phyloP scores from a whole-genome alignment of 1,140 invertebrate genomes.

The Drosophila pseudoobscura region DNA sequence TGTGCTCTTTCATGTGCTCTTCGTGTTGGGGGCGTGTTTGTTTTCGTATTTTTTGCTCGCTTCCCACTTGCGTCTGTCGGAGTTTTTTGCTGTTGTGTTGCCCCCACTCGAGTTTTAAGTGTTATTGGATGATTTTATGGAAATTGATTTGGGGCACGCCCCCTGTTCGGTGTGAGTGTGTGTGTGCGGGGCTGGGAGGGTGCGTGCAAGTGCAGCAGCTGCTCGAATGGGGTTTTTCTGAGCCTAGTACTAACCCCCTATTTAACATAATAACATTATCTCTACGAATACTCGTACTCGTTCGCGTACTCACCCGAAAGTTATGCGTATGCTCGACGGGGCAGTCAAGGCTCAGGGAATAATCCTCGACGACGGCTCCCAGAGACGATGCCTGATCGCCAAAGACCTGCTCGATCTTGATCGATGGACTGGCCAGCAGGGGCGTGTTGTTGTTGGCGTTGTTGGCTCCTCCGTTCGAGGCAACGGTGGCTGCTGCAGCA shows the following conservation, averaged over 20 bases:
- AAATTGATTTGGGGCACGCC: slow-evolving; percentile 75
- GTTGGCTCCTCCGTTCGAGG: slow-evolving; percentile 23
- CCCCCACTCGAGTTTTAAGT: slow-evolving; percentile 57
- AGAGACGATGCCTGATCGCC: slow-evolving; percentile 57
- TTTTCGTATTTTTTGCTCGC: slow-evolving; percentile 65
- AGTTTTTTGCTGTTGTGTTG: slow-evolving; percentile 16
- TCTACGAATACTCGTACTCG: neutral
- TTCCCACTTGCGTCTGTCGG: slow-evolving; percentile 29
- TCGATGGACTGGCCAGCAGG: slow-evolving; percentile 66
- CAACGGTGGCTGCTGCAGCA: slow-evolving; percentile 45
- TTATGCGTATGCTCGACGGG: slow-evolving; percentile 61
- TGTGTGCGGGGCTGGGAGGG: neutral
- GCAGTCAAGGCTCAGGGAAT: slow-evolving; percentile 69
- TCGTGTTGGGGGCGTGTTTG: slow-evolving; percentile 74
- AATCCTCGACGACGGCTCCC: slow-evolving; percentile 66
- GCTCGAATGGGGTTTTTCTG: slow-evolving; percentile 23
- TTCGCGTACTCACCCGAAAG: slow-evolving; percentile 66
- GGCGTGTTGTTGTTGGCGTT: slow-evolving; percentile 20
- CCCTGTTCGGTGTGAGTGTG: slow-evolving; percentile 31
- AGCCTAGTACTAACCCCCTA: slow-evolving; percentile 21
- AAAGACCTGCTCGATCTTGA: slow-evolving; percentile 79
- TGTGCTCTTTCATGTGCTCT: slow-evolving; percentile 39
- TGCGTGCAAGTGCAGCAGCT: slow-evolving; percentile 59
- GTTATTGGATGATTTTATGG: slow-evolving; percentile 79
- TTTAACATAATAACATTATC: slow-evolving; percentile 59